Conservation (phyloP, 2,797 vertebrate genomes). For the Hapalemur alaotrensis region DNA sequence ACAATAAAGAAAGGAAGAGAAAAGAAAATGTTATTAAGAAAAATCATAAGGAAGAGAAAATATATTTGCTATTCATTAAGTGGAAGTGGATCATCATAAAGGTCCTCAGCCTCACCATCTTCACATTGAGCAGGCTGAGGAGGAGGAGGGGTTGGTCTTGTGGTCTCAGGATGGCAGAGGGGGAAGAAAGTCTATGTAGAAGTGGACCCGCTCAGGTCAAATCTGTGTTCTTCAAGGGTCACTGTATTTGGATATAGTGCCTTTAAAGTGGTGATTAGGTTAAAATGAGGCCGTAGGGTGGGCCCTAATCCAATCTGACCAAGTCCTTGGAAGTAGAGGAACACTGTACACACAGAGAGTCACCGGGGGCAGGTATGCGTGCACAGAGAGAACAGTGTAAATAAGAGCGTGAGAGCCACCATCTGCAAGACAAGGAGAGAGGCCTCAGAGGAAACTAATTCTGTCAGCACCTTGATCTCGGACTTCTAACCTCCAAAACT, state of each 20-base stretch:
- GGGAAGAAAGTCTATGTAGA: too few species aligned
- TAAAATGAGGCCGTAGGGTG: background rate
- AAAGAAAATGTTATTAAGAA: background rate
- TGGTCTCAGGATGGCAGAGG: background rate
- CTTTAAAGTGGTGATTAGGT: background rate
- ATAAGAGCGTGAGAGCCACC: background rate
- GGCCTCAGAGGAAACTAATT: too few species aligned
- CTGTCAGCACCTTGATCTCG: background rate
- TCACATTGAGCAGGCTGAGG: background rate
- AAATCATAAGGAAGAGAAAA: background rate
- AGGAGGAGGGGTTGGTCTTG: background rate
- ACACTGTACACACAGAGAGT: background rate
- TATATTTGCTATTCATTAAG: background rate
- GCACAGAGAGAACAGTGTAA: background rate
- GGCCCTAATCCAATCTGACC: background rate
- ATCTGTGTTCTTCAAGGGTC: background rate
- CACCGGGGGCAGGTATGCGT: rapidly evolving
- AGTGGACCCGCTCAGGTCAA: background rate
- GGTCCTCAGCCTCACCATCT: background rate
- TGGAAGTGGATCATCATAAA: background rate
- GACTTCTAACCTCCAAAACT: background rate
- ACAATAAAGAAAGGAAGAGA: too few species aligned
- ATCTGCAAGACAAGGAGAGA: background rate
- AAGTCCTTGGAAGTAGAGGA: background rate
- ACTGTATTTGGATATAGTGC: background rate